Percentiles rank a stretch among this genome's conserved stretches.
These are phyloP conservation scores for Agrotis clavis DNA, from an alignment of 2,888 invertebrate species.

Conservation along the genomic window DNA sequence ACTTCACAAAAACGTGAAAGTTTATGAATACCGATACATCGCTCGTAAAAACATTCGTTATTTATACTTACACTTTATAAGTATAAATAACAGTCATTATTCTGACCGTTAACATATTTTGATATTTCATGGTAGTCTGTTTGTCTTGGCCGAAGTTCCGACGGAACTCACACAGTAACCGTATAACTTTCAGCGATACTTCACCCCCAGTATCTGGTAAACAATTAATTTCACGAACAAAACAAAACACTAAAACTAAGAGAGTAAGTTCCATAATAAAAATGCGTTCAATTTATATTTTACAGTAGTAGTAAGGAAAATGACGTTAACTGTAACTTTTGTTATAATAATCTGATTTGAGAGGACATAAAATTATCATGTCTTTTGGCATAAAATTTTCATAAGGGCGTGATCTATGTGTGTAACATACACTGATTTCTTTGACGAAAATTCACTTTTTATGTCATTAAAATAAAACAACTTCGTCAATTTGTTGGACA, in stretches of 20 bases:
- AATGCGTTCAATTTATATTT: constrained; percentile 29
- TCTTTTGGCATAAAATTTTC: too few relatives aligned
- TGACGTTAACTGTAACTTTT: neutral
- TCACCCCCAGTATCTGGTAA: constrained; percentile 54
- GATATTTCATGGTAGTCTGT: constrained; percentile 43
- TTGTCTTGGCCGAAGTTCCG: constrained; percentile 47
- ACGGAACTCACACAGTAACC: constrained; percentile 48
- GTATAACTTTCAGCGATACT: constrained; percentile 56
- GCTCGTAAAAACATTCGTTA: constrained; percentile 3
- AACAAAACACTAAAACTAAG: constrained; percentile 65
- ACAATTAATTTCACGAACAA: constrained; percentile 60
- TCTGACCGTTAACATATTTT: constrained; percentile 37
- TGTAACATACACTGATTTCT: too few relatives aligned
- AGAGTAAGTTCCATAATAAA: constrained; percentile 51
- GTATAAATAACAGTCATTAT: constrained; percentile 23
- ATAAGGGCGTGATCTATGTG: too few relatives aligned
- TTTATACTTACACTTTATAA: too few relatives aligned
- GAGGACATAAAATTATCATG: too few relatives aligned
- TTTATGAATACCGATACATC: neutral
- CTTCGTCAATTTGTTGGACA: too few relatives aligned
- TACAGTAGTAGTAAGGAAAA: neutral
- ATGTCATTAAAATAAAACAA: too few relatives aligned
- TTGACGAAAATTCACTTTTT: too few relatives aligned
- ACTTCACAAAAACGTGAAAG: too few relatives aligned
- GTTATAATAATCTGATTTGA: too few relatives aligned